phyloP scores from a whole-genome alignment of 1,140 invertebrate species.

The Lutraria rhynchaena region DNA sequence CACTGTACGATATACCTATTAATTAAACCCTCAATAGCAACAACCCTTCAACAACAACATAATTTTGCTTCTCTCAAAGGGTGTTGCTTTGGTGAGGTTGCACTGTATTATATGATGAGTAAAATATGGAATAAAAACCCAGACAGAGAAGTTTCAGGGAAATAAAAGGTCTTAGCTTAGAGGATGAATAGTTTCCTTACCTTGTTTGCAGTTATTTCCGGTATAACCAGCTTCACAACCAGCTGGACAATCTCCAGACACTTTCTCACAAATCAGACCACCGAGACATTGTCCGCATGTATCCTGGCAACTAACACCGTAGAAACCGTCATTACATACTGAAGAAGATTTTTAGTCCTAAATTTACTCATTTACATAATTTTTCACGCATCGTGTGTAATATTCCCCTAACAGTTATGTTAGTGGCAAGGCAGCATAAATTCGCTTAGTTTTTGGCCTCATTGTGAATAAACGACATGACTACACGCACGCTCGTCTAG shows the following conservation, averaged over 20 bases:
- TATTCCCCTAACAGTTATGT: not conserved
- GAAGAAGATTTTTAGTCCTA: not conserved
- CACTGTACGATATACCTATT: no score
- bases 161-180: no score
- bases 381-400: not conserved
- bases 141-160: no score
- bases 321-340: conserved; percentile 15
- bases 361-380: not conserved
- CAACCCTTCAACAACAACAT: no score
- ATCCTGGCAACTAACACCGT: conserved; percentile 20
- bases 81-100: no score
- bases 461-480: no score
- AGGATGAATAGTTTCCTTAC: not conserved
- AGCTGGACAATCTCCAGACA: conserved; percentile 9
- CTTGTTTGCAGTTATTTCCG: conserved; percentile 12
- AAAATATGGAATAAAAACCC: no score
- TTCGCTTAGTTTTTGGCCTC: no score
- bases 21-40: no score
- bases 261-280: conserved; percentile 2
- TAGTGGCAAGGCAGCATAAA: no score
- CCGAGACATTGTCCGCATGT: conserved; percentile 11
- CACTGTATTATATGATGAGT: no score
- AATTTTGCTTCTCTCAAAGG: no score
- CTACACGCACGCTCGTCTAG: not conserved
- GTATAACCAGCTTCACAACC: conserved; percentile 29